Evolutionary conservation across 1,140 invertebrate genomes (phyloP).

Genomic region (Octopus sinensis): DNA sequence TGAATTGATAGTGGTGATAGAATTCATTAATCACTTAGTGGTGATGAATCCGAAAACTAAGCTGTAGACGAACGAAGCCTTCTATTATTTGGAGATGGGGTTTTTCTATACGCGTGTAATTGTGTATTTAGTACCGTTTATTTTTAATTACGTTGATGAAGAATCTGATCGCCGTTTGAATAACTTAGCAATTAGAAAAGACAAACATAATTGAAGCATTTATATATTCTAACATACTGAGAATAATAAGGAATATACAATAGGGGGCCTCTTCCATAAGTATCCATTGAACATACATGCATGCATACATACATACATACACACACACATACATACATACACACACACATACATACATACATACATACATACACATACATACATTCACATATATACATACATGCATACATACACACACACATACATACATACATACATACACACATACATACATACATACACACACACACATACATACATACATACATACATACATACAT

Average conservation of each 20-base stretch:
- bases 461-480: constrained; percentile 23
- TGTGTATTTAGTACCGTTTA: too few relatives aligned
- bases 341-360: constrained; percentile 23
- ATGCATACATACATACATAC: constrained; percentile 3
- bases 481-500: constrained; percentile 20
- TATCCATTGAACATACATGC: not conserved
- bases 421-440: constrained; percentile 20
- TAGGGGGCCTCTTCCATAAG: not conserved
- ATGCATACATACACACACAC: not conserved
- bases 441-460: constrained; percentile 23
- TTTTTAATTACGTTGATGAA: not conserved
- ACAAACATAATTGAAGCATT: not conserved
- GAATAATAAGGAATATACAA: not conserved
- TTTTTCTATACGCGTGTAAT: too few relatives aligned
- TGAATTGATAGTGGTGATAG: too few relatives aligned
- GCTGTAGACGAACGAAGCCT: too few relatives aligned
- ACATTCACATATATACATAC: constrained; percentile 21
- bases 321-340: constrained; percentile 19
- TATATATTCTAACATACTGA: not conserved
- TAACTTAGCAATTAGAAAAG: not conserved
- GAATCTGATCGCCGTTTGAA: not conserved
- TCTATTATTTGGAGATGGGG: too few relatives aligned
- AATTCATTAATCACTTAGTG: too few relatives aligned
- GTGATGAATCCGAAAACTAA: too few relatives aligned
- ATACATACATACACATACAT: constrained; percentile 23